A percentile compares a stretch with the other conserved stretches of the same genome.
phyloP scores from a whole-genome alignment of 2,888 invertebrate species.

The Yponomeuta sedellus region DNA sequence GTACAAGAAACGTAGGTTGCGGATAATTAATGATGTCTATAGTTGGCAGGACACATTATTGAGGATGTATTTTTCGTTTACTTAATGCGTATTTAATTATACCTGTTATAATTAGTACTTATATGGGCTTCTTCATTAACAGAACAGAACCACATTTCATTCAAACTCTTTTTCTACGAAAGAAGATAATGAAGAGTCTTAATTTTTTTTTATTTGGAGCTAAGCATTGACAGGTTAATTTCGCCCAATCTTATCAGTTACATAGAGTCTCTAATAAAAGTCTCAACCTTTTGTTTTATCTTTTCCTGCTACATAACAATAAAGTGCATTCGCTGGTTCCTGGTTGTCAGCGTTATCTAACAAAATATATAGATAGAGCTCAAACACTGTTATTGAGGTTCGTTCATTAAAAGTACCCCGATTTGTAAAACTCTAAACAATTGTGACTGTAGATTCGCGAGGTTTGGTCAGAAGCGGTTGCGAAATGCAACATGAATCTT shows the following conservation, averaged over 20 bases:
- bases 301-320: slow-evolving; percentile 12
- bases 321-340: slow-evolving; percentile 13
- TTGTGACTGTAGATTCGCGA: not conserved
- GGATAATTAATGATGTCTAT: slow-evolving; percentile 1
- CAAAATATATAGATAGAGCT: slow-evolving; percentile 10
- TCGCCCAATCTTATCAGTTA: slow-evolving; percentile 12
- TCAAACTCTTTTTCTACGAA: not conserved
- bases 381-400: not conserved
- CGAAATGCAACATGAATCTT: not conserved
- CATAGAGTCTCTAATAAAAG: slow-evolving; percentile 8
- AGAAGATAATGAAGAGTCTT: not conserved
- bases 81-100: slow-evolving; percentile 10
- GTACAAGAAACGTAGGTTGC: slow-evolving; percentile 7
- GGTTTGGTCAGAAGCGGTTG: not conserved
- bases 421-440: not conserved
- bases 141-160: not conserved
- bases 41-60: not conserved
- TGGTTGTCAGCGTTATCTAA: slow-evolving; percentile 9
- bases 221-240: slow-evolving; percentile 6
- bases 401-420: not conserved
- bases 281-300: slow-evolving; percentile 14
- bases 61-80: not conserved
- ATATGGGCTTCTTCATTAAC: not conserved
- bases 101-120: slow-evolving; percentile 1
- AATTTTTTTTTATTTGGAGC: not conserved